Conservation (phyloP, 2,113 vertebrate genomes). For the Brachyistius frenatus region DNA sequence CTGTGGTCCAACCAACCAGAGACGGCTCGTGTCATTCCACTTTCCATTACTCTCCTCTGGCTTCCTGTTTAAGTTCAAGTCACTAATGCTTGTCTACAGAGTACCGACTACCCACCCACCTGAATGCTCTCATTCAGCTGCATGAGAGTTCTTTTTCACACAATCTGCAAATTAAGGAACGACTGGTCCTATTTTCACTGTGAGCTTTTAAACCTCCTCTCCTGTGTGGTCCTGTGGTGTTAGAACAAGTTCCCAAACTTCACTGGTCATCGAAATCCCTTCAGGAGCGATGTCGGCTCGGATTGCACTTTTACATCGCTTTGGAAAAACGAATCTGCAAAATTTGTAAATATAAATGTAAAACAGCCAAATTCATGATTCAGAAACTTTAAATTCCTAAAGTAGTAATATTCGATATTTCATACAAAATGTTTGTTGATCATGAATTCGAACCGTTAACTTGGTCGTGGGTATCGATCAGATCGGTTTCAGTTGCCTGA, state of each 20-base stretch:
- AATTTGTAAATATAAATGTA: background rate
- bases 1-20: slow-evolving; percentile 14
- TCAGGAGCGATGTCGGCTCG: background rate
- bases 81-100: background rate
- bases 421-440: no score
- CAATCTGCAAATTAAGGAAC: background rate
- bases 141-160: slow-evolving; percentile 2
- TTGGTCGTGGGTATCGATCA: background rate
- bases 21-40: background rate
- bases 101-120: background rate
- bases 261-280: background rate
- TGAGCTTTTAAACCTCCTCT: background rate
- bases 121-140: background rate
- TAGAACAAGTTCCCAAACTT: slow-evolving; percentile 9
- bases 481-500: background rate
- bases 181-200: background rate
- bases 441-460: no score
- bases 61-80: background rate
- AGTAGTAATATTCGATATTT: background rate
- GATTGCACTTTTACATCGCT: background rate
- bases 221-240: background rate
- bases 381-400: background rate
- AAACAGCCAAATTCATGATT: background rate
- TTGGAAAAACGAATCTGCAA: background rate
- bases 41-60: slow-evolving; percentile 7